phyloP scores from a whole-genome alignment of 2,888 invertebrate genomes.

The Empis livida region DNA sequence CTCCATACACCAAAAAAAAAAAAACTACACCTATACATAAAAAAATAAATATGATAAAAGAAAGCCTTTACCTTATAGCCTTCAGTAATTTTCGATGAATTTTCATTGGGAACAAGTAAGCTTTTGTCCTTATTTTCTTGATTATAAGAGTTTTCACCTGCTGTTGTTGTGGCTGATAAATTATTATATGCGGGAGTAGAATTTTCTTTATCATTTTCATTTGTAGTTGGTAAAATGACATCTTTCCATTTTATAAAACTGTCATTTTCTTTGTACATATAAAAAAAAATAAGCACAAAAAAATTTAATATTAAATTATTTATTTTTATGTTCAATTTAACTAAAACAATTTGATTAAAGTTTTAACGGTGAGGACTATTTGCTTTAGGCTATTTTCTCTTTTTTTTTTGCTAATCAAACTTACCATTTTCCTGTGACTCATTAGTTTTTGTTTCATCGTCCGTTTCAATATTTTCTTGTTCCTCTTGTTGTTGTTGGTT shows the following conservation, averaged over 20 bases:
- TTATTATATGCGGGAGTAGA: neutral
- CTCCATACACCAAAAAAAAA: too few species aligned
- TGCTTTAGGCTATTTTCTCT: neutral
- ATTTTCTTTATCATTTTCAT: neutral
- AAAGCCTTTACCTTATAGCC: slow-evolving; percentile 16
- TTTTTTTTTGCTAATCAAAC: neutral
- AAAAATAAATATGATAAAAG: neutral
- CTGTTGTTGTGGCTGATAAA: neutral
- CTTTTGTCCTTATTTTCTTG: neutral
- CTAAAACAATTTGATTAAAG: neutral
- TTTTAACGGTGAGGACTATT: too few species aligned
- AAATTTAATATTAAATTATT: too few species aligned
- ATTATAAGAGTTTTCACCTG: neutral
- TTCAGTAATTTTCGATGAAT: slow-evolving; percentile 11
- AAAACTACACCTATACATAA: too few species aligned
- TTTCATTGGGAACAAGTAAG: neutral
- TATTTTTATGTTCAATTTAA: neutral
- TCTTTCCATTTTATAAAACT: slow-evolving; percentile 55
- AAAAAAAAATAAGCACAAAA: too few species aligned
- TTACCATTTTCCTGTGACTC: slow-evolving; percentile 9
- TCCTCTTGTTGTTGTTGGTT: too few species aligned
- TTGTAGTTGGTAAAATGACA: slow-evolving; percentile 40
- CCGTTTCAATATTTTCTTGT: slow-evolving; percentile 27
- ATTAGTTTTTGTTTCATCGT: slow-evolving; percentile 20
- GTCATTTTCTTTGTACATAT: slow-evolving; percentile 10